Evolutionary conservation across 2,113 vertebrate genomes (phyloP), one percentile per base, ranked within the genome.

Genomic region (Rallus limicola): DNA sequence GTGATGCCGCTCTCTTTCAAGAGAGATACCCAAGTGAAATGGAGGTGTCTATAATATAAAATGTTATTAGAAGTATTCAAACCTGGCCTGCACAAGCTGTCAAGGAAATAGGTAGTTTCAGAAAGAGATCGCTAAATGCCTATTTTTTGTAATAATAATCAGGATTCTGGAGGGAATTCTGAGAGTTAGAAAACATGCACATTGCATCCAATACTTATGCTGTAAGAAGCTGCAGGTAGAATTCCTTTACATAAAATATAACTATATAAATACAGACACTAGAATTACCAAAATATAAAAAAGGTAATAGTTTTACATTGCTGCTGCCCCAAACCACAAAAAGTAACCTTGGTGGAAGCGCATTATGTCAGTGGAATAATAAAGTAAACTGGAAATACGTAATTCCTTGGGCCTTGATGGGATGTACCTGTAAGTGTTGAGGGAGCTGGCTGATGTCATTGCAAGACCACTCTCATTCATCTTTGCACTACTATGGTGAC

Each of bases 381-480:
- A 50, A 38, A 26, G 29, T 9, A 86, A 29, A 52, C 36, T 23
- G 19, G 7, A 33, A 18, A n/a, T 9, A 6, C 0, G 0, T 36
- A 50, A 36, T 3, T 38, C 31, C n/a, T 20, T 0, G 1, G 44
- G 4, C 19, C 19, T 33, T 59, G 9, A 34, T 8, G 25, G 9
- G 5, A 16, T 46, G 21, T 42, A 40, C 25, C 2, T 20, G 9
- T 0, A 1, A 76, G n/a, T 9, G 6, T 5, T 44, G 38, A 67
- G 19, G 4, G 28, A 68, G 33, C 3, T 53, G 5, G 2, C 5
- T 44, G 28, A 11, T 34, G 33, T 25, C 53, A 46, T 10, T 62
- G 17, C 11, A 72, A 34, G 20, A 44, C 8, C 13, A 25, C 8
- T 42, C 23, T 28, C 42, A 36, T 16, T 59, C 31, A 24, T 38